These are phyloP conservation scores for Salticus scenicus DNA, from an alignment of 2,888 invertebrate genomes.

Conservation along the genomic window DNA sequence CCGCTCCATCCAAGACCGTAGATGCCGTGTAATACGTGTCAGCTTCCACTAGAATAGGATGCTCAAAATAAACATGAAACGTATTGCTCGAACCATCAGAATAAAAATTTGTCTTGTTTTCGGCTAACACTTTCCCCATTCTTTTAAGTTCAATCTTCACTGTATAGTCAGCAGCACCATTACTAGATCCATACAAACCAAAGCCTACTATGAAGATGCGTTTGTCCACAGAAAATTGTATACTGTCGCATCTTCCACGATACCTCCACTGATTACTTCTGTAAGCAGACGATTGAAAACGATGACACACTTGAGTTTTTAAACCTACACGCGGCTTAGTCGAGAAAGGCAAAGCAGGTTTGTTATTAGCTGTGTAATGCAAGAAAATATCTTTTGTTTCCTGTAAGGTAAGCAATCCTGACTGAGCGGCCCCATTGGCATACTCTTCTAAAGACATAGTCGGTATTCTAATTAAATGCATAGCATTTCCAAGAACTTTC, in stretches of 20 bases:
- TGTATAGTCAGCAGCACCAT: conserved; percentile 94
- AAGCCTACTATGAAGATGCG: conserved; percentile 97
- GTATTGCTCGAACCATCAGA: conserved; percentile 97
- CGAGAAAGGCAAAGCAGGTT: conserved; percentile 86
- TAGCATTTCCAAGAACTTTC: conserved; percentile 79
- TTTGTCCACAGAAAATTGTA: conserved; percentile 96
- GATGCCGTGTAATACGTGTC: conserved; percentile 96
- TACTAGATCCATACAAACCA: conserved; percentile 96
- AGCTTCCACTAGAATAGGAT: conserved; percentile 87
- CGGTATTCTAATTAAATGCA: conserved; percentile 92
- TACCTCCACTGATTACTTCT: conserved; percentile 98
- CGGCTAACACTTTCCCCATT: conserved; percentile 88
- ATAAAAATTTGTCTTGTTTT: conserved; percentile 94
- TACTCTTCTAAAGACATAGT: conserved; percentile 95
- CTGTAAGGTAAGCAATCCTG: conserved; percentile 91
- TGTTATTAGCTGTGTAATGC: conserved; percentile 90
- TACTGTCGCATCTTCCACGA: conserved; percentile 95
- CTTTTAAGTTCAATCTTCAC: conserved; percentile 95
- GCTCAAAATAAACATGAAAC: conserved; percentile 89
- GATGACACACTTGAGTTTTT: conserved; percentile 94
- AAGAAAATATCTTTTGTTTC: conserved; percentile 97
- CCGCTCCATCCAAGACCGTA: conserved; percentile 94
- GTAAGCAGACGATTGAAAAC: conserved; percentile 97
- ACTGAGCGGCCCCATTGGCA: conserved; percentile 95
- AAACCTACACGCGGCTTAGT: conserved; percentile 89